Percentiles rank a stretch among this genome's conserved stretches.
These are phyloP conservation scores for Macquaria australasica DNA, from an alignment of 2,113 vertebrate species.

Conservation along the genomic window DNA sequence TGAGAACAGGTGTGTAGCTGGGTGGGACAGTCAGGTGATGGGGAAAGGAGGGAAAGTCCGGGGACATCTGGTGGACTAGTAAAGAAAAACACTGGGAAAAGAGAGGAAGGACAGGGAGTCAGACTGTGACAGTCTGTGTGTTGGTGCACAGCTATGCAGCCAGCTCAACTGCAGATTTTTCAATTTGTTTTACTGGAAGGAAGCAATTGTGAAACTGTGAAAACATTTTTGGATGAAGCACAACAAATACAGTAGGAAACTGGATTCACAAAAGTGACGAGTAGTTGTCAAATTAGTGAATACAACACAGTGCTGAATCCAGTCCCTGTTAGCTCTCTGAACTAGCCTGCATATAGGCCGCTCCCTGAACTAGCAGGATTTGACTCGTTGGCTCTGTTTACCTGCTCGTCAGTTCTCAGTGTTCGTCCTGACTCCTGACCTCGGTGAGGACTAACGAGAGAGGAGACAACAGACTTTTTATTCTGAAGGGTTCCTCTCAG, in stretches of 20 bases:
- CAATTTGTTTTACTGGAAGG: background rate
- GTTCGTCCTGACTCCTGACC: constrained; percentile 8
- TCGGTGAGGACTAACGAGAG: constrained; percentile 2
- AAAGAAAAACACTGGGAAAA: too few relatives aligned
- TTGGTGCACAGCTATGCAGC: background rate
- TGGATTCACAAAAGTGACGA: background rate
- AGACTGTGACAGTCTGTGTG: background rate
- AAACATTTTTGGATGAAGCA: background rate
- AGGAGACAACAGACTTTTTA: constrained; percentile 19
- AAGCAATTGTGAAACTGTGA: background rate
- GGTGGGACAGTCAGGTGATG: too few relatives aligned
- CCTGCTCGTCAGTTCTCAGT: constrained; percentile 1
- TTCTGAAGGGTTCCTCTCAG: constrained; percentile 42
- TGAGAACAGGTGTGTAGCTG: too few relatives aligned
- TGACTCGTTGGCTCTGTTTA: background rate
- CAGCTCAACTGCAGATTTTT: background rate
- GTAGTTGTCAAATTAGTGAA: too few relatives aligned
- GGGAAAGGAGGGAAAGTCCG: too few relatives aligned
- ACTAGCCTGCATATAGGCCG: background rate
- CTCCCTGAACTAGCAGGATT: background rate
- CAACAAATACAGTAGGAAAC: background rate
- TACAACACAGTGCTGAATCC: too few relatives aligned
- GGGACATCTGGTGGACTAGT: too few relatives aligned
- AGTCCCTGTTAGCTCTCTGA: background rate
- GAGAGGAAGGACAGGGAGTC: too few relatives aligned